Conservation (phyloP, 2,797 vertebrate genomes). For the Crocodylus rhombifer region DNA sequence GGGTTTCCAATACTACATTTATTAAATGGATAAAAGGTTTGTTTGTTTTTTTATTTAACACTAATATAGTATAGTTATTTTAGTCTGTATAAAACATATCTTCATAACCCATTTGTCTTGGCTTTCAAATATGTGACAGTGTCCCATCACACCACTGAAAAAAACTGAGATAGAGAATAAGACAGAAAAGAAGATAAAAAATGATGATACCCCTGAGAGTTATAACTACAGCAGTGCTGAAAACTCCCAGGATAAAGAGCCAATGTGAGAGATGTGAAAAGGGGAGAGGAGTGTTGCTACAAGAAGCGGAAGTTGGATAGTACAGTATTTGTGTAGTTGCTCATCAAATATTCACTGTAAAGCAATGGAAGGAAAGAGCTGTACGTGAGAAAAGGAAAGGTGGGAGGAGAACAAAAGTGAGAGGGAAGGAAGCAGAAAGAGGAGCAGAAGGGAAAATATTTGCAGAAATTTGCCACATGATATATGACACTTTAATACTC, state of each 20-base stretch:
- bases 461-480: neutral
- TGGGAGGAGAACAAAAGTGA: neutral
- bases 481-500: neutral
- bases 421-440: neutral
- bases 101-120: slow-evolving; percentile 41
- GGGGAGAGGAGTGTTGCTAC: neutral
- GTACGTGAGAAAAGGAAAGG: slow-evolving; percentile 6
- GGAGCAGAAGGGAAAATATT: neutral
- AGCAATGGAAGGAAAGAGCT: slow-evolving; percentile 12
- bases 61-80: slow-evolving; percentile 48
- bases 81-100: neutral
- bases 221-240: slow-evolving; percentile 34
- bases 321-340: slow-evolving; percentile 20
- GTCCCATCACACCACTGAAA: slow-evolving; percentile 2
- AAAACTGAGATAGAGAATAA: slow-evolving; percentile 29
- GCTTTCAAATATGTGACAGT: slow-evolving; percentile 34
- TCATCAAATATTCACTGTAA: slow-evolving; percentile 61
- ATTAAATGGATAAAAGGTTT: slow-evolving; percentile 64
- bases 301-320: slow-evolving; percentile 15
- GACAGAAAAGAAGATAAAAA: slow-evolving; percentile 33
- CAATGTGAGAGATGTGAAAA: neutral
- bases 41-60: slow-evolving; percentile 11
- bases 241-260: slow-evolving; percentile 18
- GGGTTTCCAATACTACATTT: slow-evolving; percentile 31
- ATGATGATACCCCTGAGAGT: neutral